Conservation (phyloP, 2,797 vertebrate species). For the Scarus forsteni region DNA sequence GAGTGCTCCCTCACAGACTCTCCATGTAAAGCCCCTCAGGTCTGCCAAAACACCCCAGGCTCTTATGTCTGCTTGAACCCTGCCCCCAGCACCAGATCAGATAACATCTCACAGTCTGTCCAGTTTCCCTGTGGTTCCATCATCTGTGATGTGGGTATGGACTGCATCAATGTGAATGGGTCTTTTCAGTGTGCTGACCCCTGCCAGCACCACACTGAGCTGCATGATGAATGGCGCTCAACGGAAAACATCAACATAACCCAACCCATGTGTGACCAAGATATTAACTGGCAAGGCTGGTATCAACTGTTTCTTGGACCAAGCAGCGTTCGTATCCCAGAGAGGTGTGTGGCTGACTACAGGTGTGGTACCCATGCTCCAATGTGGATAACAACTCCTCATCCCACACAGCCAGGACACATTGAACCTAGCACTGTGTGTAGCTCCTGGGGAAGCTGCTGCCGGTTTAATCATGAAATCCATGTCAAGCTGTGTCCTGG, state of each 20-base stretch:
- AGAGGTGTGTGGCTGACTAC: conserved; percentile 40
- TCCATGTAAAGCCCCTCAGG: conserved; percentile 22
- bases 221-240: conserved; percentile 71
- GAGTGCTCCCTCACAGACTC: conserved; percentile 70
- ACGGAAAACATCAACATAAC: conserved; percentile 12
- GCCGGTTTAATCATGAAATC: background rate
- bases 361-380: conserved; percentile 67
- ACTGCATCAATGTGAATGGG: conserved; percentile 52
- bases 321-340: conserved; percentile 60
- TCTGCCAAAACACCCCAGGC: conserved; percentile 67
- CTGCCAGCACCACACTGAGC: conserved; percentile 54
- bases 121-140: conserved; percentile 40
- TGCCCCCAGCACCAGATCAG: background rate
- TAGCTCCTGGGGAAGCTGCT: conserved; percentile 41
- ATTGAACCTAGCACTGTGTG: conserved; percentile 60
- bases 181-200: conserved; percentile 61
- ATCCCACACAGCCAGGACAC: conserved; percentile 46
- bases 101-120: conserved; percentile 11
- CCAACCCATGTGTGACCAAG: conserved; percentile 36
- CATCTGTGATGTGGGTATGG: conserved; percentile 53
- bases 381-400: conserved; percentile 58
- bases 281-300: conserved; percentile 68
- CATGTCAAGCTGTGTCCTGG: conserved; percentile 72
- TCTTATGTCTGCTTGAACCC: conserved; percentile 53
- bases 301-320: conserved; percentile 65